Conservation (phyloP, 2,888 invertebrate species). For the Acanthosoma haemorrhoidale region DNA sequence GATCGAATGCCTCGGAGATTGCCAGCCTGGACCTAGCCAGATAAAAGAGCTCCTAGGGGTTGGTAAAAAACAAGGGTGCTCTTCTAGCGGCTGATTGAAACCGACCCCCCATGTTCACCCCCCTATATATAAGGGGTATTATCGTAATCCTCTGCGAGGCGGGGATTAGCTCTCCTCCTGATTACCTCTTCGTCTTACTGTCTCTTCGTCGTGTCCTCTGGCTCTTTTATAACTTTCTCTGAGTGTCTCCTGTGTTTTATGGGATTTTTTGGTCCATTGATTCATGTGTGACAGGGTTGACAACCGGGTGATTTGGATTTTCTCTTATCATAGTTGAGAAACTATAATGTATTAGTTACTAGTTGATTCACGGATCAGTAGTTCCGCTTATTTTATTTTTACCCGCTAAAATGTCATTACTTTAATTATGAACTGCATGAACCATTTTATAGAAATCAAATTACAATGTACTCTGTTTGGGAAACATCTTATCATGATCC, state of each 20-base stretch:
- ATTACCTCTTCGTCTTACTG: too few species aligned
- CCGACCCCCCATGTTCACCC: neutral
- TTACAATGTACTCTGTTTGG: too few species aligned
- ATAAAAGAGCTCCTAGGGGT: neutral
- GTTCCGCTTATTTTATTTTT: too few species aligned
- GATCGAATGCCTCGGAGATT: constrained; percentile 2
- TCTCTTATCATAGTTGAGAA: neutral
- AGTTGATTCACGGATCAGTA: neutral
- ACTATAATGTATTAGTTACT: neutral
- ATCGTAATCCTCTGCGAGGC: constrained; percentile 10
- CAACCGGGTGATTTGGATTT: neutral
- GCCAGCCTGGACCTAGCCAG: neutral
- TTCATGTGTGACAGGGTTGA: too few species aligned
- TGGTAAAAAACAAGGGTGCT: constrained; percentile 14
- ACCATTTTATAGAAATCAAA: too few species aligned
- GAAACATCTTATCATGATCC: too few species aligned
- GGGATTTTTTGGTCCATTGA: too few species aligned
- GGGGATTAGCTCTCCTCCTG: neutral
- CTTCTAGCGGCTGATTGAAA: constrained; percentile 15
- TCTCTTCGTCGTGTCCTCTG: neutral
- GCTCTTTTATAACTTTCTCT: neutral
- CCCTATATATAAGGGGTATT: neutral
- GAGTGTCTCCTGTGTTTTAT: too few species aligned
- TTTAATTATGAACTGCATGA: too few species aligned
- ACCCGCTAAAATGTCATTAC: too few species aligned